These are phyloP conservation scores for Iselma pallidipennis DNA, from an alignment of 2,888 invertebrate genomes.

Conservation along the genomic window DNA sequence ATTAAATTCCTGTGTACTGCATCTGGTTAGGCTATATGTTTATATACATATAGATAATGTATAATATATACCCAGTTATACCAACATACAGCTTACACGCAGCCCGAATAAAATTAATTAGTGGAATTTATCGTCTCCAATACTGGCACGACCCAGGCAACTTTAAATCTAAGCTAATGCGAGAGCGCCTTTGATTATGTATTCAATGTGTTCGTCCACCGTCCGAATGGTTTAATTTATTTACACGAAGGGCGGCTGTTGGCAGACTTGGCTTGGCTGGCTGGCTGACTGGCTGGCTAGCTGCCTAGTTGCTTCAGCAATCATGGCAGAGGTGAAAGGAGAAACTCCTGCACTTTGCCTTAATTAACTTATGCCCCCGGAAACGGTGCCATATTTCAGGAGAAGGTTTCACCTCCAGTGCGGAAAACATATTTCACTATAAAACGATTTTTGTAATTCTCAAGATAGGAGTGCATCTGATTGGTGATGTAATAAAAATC, in stretches of 20 bases:
- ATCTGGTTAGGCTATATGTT: too few species aligned
- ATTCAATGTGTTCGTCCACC: constrained; percentile 40
- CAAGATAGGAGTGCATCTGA: too few species aligned
- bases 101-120: constrained; percentile 52
- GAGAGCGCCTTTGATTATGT: constrained; percentile 45
- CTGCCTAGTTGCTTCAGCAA: background rate
- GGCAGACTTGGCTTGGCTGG: background rate
- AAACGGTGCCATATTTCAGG: constrained; percentile 16
- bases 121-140: constrained; percentile 50
- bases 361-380: constrained; percentile 22
- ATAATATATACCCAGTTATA: constrained; percentile 21
- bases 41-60: constrained; percentile 18
- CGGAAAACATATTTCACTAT: background rate
- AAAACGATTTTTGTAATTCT: background rate
- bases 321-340: constrained; percentile 17
- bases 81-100: constrained; percentile 44
- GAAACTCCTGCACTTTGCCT: constrained; percentile 24
- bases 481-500: too few species aligned
- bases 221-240: constrained; percentile 44
- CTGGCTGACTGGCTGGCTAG: background rate
- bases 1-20: background rate
- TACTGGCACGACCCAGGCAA: constrained; percentile 42
- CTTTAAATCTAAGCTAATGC: constrained; percentile 47
- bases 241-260: constrained; percentile 28
- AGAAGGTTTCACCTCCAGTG: background rate